phyloP scores from a whole-genome alignment of 1,140 invertebrate species.

The Colletes gigas region DNA sequence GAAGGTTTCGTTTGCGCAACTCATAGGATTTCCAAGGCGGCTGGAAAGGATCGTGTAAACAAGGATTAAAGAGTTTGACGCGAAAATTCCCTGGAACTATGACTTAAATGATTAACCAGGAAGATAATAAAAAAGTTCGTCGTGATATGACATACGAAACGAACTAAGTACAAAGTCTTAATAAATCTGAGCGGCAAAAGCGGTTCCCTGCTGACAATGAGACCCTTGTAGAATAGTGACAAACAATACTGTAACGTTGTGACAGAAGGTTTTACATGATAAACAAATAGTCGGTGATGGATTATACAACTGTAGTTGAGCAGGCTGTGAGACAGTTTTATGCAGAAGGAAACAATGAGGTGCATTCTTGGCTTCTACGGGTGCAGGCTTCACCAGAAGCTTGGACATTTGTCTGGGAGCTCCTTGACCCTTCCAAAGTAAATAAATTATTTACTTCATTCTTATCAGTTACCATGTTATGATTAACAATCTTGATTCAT shows the following conservation, averaged over 20 bases:
- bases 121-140: not conserved
- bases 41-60: slow-evolving; percentile 14
- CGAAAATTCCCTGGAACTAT: not conserved
- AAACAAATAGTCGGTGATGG: slow-evolving; percentile 54
- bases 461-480: not conserved
- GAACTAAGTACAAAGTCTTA: not conserved
- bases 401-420: slow-evolving; percentile 94
- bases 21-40: not conserved
- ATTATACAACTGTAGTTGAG: slow-evolving; percentile 75
- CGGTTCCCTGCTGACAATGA: not conserved
- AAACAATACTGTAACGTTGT: slow-evolving; percentile 4
- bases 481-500: not conserved
- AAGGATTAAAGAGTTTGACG: not conserved
- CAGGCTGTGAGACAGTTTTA: slow-evolving; percentile 82
- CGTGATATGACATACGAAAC: not conserved
- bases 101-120: slow-evolving; percentile 6
- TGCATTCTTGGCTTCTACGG: slow-evolving; percentile 90
- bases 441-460: not conserved
- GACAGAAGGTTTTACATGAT: not conserved
- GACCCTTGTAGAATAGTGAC: not conserved
- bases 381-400: slow-evolving; percentile 91
- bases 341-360: slow-evolving; percentile 83
- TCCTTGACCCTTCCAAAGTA: slow-evolving; percentile 89
- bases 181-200: not conserved
- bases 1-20: not conserved